Conservation (phyloP, 2,797 vertebrate species). For the Danio choprae region DNA sequence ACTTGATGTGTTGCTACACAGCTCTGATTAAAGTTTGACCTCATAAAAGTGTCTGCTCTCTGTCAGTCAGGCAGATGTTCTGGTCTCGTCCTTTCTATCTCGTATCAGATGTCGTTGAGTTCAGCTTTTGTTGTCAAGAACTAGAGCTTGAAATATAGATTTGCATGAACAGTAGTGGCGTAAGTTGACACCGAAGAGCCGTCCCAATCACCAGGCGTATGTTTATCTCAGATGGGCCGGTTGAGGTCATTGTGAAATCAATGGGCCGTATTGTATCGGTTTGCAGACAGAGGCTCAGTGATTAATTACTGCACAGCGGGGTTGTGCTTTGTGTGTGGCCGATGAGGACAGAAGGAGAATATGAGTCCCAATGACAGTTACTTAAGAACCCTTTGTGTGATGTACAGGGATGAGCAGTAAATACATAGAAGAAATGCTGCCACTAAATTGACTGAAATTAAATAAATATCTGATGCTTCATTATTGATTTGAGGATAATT, state of each 20-base stretch:
- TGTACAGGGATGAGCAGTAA: not conserved
- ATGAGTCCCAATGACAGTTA: not conserved
- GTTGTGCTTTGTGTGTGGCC: conserved; percentile 3
- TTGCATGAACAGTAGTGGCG: conserved; percentile 18
- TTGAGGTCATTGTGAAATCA: conserved; percentile 52
- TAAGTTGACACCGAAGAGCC: conserved; percentile 11
- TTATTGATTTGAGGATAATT: too few relatives aligned
- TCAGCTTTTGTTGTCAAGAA: conserved; percentile 31
- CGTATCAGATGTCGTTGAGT: not conserved
- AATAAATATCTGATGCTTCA: too few relatives aligned
- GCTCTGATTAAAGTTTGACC: conserved; percentile 11
- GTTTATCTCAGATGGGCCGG: conserved; percentile 14
- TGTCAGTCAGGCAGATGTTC: not conserved
- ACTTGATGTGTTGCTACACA: not conserved
- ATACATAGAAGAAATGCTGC: not conserved
- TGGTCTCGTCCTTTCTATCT: not conserved
- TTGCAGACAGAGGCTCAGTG: conserved; percentile 32
- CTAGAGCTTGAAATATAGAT: conserved; percentile 6
- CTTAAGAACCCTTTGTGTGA: not conserved
- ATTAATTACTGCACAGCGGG: conserved; percentile 36
- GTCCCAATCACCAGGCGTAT: conserved; percentile 9
- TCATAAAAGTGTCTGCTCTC: not conserved
- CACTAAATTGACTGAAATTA: not conserved
- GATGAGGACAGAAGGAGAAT: not conserved
- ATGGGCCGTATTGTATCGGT: conserved; percentile 45